Percentiles rank a stretch among this genome's conserved stretches.
These are phyloP conservation scores for Pelmatolapia mariae DNA, from an alignment of 2,113 vertebrate genomes.

Conservation along the genomic window DNA sequence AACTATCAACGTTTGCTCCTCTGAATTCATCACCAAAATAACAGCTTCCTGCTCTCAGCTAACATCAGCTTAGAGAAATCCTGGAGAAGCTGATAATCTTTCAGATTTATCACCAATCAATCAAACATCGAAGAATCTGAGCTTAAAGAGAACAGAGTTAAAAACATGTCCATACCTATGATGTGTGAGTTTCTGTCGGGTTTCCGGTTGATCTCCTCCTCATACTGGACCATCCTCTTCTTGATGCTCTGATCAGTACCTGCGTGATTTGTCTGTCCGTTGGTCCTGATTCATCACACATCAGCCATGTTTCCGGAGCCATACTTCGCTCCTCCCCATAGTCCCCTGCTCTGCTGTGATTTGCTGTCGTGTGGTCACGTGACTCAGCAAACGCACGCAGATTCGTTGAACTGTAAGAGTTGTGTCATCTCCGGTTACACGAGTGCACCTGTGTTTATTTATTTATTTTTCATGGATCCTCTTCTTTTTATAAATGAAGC, in stretches of 20 bases:
- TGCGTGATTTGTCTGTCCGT: neutral
- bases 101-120: neutral
- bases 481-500: neutral
- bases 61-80: fast-evolving
- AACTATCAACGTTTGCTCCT: fast-evolving
- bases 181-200: neutral
- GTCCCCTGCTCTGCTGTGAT: neutral
- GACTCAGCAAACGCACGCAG: neutral
- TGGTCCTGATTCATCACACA: neutral
- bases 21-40: neutral
- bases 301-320: neutral
- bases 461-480: neutral
- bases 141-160: fast-evolving
- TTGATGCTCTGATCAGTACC: neutral
- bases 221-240: neutral
- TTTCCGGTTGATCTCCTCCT: neutral
- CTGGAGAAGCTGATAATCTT: fast-evolving
- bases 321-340: neutral
- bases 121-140: fast-evolving
- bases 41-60: neutral
- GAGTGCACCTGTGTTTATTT: neutral
- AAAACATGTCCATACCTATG: neutral
- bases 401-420: neutral
- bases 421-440: neutral
- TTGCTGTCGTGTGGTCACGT: neutral